A percentile compares a stretch with the other conserved stretches of the same genome.
These are phyloP conservation scores for Simalia tracyae DNA, from an alignment of 2,797 vertebrate genomes.

Conservation along the genomic window DNA sequence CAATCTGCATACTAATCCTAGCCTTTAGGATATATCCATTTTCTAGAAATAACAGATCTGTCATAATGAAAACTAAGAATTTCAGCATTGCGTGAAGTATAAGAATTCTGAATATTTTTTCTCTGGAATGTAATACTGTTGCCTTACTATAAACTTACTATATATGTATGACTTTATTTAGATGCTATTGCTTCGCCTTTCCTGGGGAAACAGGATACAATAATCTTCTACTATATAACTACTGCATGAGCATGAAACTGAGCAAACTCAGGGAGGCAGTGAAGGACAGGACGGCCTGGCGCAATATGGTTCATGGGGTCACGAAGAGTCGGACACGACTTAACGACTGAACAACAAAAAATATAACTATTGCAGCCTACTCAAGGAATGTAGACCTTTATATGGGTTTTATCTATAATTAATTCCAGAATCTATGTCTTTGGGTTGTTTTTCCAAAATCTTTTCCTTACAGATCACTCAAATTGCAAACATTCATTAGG, in stretches of 20 bases:
- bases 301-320: no score
- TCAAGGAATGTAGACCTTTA: constrained; percentile 20
- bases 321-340: no score
- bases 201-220: not conserved
- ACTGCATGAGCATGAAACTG: no score
- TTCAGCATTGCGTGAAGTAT: not conserved
- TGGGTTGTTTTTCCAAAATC: not conserved
- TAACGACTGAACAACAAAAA: no score
- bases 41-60: not conserved
- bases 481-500: not conserved
- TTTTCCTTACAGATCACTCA: not conserved
- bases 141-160: not conserved
- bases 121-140: not conserved
- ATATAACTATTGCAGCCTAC: not conserved
- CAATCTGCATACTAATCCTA: not conserved
- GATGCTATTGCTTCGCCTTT: not conserved
- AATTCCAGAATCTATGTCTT: not conserved
- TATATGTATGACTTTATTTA: not conserved
- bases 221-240: not conserved
- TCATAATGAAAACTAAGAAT: not conserved
- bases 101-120: constrained; percentile 22
- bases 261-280: no score
- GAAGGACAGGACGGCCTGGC: no score
- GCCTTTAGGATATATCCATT: constrained; percentile 22
- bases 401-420: not conserved